Conservation (phyloP, 2,888 invertebrate species). For the Himalopsyche japonica region DNA sequence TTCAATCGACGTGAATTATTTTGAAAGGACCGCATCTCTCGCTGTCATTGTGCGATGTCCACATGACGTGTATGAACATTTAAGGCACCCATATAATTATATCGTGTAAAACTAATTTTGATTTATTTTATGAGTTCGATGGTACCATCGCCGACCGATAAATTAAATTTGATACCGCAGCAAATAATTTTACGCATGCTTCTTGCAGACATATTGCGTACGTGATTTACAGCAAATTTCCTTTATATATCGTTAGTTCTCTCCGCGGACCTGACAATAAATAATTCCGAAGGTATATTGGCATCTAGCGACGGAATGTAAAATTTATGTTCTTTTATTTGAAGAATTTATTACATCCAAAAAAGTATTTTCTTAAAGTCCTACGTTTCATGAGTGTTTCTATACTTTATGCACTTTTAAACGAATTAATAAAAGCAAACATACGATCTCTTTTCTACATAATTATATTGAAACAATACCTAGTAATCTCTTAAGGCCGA, state of each 20-base stretch:
- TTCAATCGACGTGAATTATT: too few relatives aligned
- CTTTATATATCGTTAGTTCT: not conserved
- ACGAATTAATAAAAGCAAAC: too few relatives aligned
- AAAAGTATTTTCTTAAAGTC: too few relatives aligned
- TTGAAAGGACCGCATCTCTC: too few relatives aligned
- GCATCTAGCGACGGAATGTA: not conserved
- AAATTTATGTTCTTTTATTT: not conserved
- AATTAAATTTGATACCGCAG: not conserved
- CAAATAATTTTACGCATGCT: not conserved
- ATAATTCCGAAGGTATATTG: not conserved
- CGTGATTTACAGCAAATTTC: not conserved
- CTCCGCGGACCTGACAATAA: not conserved
- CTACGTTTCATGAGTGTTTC: too few relatives aligned
- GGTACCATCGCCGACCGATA: not conserved
- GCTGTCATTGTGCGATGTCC: not conserved
- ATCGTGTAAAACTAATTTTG: not conserved
- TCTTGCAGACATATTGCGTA: not conserved
- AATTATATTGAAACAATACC: too few relatives aligned
- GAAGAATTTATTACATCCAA: too few relatives aligned
- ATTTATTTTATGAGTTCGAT: not conserved
- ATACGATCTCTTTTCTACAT: too few relatives aligned
- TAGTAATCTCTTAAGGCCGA: too few relatives aligned
- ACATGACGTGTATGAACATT: not conserved
- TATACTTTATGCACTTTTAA: too few relatives aligned
- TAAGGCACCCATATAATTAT: not conserved